Base-by-base conservation (phyloP, 2,888 invertebrate species). In the Sepioteuthis lessoniana region DNA sequence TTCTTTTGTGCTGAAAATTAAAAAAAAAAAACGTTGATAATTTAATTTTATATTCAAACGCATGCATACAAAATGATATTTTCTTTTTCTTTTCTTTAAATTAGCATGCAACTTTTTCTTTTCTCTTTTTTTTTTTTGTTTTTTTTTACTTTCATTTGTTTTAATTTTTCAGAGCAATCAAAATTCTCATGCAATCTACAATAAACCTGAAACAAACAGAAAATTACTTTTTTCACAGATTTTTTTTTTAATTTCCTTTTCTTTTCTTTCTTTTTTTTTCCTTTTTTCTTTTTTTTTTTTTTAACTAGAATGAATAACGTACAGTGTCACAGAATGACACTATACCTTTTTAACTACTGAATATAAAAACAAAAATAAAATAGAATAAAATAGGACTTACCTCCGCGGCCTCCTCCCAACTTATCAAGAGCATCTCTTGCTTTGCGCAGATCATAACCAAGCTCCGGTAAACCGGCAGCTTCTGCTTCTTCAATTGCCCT, bases 371-470 rank as follows among this genome's bases (percentile, higher is more conserved):
- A 19, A 76, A 76, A 76, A n/a, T n/a, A 13, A 16, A 35, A n/a
- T 1, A 76, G 16, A 16, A n/a, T 76, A 13, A 76, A 16, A 76
- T 0, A 2, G 76, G 2, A 76, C 76, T 10, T 76, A 76, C 76
- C 76, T 13, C 76, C 76, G 76, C 76, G 76, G 76, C 76, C 76
- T 76, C 76, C 76, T 76, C 76, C 76, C 76, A 76, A 35, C n/a
- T 76, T 76, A 35, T 76, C 76, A 76, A 76, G 76, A n/a, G 76
- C 13, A 76, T 76, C 76, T 35, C n/a, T 76, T 19, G 76, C 76
- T 76, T 76, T 76, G 76, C 76, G 76, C 76, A 76, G n/a, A n/a
- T 76, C 76, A 35, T 76, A 76, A 35, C n/a, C 76, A n/a, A 76
- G 76, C n/a, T 76, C 76, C 76, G 76, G 76, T 35, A 76, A 35